These are phyloP conservation scores for Caenorhabditis elegans DNA, from an alignment of 1,140 invertebrate species.

Conservation along the genomic window DNA sequence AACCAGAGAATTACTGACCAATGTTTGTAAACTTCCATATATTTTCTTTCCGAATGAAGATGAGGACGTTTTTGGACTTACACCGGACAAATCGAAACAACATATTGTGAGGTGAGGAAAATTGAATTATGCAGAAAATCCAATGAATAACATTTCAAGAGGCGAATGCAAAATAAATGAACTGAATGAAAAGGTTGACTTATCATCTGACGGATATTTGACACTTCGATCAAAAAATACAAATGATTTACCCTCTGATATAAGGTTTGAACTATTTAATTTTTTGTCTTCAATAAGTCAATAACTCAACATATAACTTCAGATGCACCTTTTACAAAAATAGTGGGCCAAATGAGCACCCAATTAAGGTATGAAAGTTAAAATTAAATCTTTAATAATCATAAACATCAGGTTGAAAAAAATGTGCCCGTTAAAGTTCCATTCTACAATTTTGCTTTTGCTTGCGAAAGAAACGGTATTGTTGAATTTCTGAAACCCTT, in stretches of 20 bases:
- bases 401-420: neutral
- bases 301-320: neutral
- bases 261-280: too few relatives aligned
- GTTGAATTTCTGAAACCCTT: neutral
- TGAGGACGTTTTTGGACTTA: neutral
- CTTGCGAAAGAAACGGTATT: neutral
- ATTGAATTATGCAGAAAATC: too few relatives aligned
- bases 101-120: neutral
- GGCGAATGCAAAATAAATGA: neutral
- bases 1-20: neutral
- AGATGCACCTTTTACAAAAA: neutral
- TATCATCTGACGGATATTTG: neutral
- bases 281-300: too few relatives aligned
- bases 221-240: neutral
- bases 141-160: neutral
- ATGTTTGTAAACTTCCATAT: neutral
- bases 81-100: neutral
- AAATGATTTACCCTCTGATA: neutral
- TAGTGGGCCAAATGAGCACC: neutral
- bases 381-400: neutral
- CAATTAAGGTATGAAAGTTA: neutral
- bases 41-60: neutral
- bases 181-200: neutral
- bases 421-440: neutral
- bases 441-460: neutral